These are phyloP conservation scores for Paramacrobiotus metropolitanus DNA, from an alignment of 1,140 invertebrate species.

Conservation along the genomic window DNA sequence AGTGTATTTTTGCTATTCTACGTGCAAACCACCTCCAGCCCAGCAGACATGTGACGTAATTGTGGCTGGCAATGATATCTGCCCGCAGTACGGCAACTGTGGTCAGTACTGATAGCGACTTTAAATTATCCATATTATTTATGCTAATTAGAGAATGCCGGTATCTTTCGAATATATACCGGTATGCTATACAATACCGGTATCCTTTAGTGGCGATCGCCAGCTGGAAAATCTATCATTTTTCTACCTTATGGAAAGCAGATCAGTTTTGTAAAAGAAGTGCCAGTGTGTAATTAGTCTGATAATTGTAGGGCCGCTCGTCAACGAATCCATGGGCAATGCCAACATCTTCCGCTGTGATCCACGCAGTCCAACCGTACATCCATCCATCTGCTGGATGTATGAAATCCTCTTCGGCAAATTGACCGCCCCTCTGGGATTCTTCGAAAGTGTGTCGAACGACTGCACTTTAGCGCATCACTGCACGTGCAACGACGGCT, in stretches of 20 bases:
- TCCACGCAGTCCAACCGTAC: background rate
- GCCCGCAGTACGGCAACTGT: background rate
- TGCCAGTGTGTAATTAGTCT: too few species aligned
- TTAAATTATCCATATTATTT: background rate
- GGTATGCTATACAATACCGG: too few species aligned
- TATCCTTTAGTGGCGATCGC: too few species aligned
- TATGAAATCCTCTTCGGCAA: background rate
- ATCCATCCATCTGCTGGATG: slow-evolving; percentile 3
- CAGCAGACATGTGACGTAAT: background rate
- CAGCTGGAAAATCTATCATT: background rate
- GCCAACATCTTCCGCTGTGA: background rate
- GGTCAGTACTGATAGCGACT: background rate
- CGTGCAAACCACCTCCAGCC: background rate
- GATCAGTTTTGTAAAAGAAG: too few species aligned
- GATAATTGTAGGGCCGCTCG: background rate
- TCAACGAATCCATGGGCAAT: background rate
- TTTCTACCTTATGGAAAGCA: too few species aligned
- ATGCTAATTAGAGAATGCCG: background rate
- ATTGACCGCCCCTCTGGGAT: background rate
- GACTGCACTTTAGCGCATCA: background rate
- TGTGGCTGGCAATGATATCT: background rate
- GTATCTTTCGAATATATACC: too few species aligned
- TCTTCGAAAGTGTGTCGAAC: background rate
- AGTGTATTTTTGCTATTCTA: background rate
- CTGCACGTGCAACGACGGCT: background rate